A percentile compares a stretch with the other conserved stretches of the same genome.
These are phyloP conservation scores for Dendrolimus pini DNA, from an alignment of 2,888 invertebrate species.

Conservation along the genomic window DNA sequence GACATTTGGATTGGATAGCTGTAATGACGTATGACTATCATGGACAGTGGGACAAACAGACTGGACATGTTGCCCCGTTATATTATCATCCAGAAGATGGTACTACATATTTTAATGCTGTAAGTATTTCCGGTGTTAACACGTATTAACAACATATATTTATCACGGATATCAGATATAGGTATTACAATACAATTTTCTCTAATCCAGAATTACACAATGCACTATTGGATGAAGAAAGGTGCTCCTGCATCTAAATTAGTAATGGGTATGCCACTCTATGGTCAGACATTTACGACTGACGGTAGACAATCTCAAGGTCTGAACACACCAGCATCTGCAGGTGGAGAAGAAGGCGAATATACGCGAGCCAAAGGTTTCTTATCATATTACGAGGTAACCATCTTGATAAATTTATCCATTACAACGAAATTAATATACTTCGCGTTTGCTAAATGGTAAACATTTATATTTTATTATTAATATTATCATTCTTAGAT, in stretches of 20 bases:
- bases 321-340: slow-evolving; percentile 85
- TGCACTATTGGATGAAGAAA: slow-evolving; percentile 91
- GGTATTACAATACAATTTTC: neutral
- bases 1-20: slow-evolving; percentile 91
- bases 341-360: slow-evolving; percentile 89
- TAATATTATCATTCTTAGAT: slow-evolving; percentile 67
- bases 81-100: slow-evolving; percentile 90
- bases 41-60: slow-evolving; percentile 94
- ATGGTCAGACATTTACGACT: slow-evolving; percentile 89
- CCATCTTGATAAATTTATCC: neutral
- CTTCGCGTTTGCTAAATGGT: too few species aligned
- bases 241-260: slow-evolving; percentile 89
- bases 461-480: too few species aligned
- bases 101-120: slow-evolving; percentile 88
- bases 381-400: slow-evolving; percentile 90
- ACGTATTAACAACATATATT: too few species aligned
- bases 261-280: slow-evolving; percentile 92
- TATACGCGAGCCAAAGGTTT: slow-evolving; percentile 91
- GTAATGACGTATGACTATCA: slow-evolving; percentile 96
- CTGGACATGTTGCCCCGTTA: slow-evolving; percentile 92
- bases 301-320: slow-evolving; percentile 63
- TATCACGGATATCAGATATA: neutral
- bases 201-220: slow-evolving; percentile 84
- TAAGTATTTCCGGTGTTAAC: slow-evolving; percentile 48
- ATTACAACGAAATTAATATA: neutral